These are phyloP conservation scores for Condylura cristata DNA, from an alignment of 2,113 vertebrate genomes.

Conservation along the genomic window DNA sequence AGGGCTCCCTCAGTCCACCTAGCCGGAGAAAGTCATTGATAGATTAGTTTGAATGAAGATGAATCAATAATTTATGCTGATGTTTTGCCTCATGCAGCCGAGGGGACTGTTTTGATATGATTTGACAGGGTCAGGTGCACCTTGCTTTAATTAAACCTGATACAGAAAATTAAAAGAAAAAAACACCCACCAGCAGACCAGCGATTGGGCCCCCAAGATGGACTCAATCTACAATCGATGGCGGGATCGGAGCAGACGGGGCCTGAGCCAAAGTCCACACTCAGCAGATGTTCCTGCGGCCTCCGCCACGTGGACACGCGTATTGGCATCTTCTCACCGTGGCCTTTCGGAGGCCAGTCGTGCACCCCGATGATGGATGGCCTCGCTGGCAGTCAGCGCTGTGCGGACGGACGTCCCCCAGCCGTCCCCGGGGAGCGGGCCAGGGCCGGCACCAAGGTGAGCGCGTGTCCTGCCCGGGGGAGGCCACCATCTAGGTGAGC, in stretches of 20 bases:
- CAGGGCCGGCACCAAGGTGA: background rate
- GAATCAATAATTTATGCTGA: constrained; percentile 84
- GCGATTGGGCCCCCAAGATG: constrained; percentile 46
- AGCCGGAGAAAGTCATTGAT: constrained; percentile 71
- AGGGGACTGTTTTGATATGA: constrained; percentile 73
- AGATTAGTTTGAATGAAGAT: constrained; percentile 81
- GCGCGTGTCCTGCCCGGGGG: background rate
- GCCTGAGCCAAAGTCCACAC: background rate
- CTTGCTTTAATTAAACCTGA: constrained; percentile 85
- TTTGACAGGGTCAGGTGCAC: constrained; percentile 82
- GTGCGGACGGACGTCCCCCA: background rate
- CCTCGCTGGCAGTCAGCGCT: background rate
- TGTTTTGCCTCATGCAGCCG: constrained; percentile 69
- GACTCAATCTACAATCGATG: constrained; percentile 74
- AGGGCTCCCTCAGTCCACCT: background rate
- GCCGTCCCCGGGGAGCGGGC: background rate
- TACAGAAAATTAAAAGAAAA: constrained; percentile 82
- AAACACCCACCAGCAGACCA: background rate
- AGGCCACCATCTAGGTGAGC: rapidly evolving
- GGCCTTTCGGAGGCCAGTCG: constrained; percentile 78
- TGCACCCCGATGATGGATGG: constrained; percentile 74
- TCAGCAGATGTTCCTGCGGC: constrained; percentile 65
- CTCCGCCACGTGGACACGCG: constrained; percentile 57
- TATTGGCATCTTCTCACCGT: constrained; percentile 78
- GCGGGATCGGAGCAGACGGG: constrained; percentile 55